Evolutionary conservation across 2,888 invertebrate species (phyloP), one percentile per base, ranked within the genome.

Genomic region (Caenorhabditis angaria): DNA sequence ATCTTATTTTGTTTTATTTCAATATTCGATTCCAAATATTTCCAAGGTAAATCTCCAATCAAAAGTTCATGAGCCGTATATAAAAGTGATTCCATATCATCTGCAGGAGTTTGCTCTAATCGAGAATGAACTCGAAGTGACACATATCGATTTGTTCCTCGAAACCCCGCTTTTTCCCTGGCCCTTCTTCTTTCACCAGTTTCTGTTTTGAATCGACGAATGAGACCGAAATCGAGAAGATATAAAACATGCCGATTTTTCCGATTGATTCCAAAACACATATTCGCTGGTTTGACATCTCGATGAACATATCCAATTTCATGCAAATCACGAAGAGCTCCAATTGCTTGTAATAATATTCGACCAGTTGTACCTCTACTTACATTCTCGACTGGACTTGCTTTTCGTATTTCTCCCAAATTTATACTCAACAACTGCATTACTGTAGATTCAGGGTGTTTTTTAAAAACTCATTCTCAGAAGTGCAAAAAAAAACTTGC

Each of bases 361-460:
- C 72, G 28, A 5, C 67, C 68, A 6, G 61, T 62, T 8, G 64
- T 56, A 1, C 53, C 25, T 25, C 65, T 70, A 28, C 78, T 75
- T 51, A 84, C 66, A 25, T 76, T 70, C 18, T 77, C 68, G 14
- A 75, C 64, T n/a, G 81, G 80, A 50, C 77, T 74, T 50, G 66
- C 65, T 61, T 80, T 81, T 50, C 81, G 64, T 56, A 84, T 62
- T 29, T 84, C 84, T 22, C 82, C 80, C 22, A 84, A 50, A 66
- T 85, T 84, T 18, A 72, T 63, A 48, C 78, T 78, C 29, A 84
- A 74, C 28, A 85, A 62, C 73, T 85, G 77, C 70, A 84, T 72
- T 10, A 84, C 84, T 10, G 6, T 51, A 5, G 27, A 50, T 48
- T 47, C 5, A 27, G 41, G 12, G 51, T 22, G 10, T 35, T 18